Conservation (phyloP, 2,797 vertebrate genomes). For the Catharus ustulatus region DNA sequence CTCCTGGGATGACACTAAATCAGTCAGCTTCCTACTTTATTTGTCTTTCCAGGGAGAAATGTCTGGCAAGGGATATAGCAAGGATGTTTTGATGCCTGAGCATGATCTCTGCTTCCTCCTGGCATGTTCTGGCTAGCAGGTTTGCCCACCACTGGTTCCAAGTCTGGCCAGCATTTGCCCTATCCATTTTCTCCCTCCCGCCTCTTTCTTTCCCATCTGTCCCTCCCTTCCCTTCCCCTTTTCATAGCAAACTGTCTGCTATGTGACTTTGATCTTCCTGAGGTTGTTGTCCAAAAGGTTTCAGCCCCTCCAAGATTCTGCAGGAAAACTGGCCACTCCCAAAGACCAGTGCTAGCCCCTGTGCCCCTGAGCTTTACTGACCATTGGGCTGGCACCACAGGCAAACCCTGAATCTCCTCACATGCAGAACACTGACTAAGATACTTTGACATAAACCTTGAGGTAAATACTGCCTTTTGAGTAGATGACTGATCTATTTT, state of each 20-base stretch:
- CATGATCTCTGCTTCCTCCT: background rate
- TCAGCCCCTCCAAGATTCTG: background rate
- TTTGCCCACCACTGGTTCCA: background rate
- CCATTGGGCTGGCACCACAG: rapidly evolving
- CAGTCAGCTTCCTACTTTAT: background rate
- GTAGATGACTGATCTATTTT: background rate
- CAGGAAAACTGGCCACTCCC: background rate
- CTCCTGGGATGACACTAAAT: background rate
- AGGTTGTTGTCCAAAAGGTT: background rate
- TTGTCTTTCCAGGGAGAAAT: background rate
- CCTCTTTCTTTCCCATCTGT: background rate
- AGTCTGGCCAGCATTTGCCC: background rate
- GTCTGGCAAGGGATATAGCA: background rate
- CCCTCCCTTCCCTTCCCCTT: background rate
- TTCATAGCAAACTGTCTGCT: background rate
- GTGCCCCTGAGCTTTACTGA: rapidly evolving
- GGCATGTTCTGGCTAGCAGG: background rate
- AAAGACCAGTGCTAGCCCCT: background rate
- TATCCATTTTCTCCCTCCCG: background rate
- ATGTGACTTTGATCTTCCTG: background rate
- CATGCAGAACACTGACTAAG: background rate
- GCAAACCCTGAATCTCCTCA: background rate
- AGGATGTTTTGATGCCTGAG: background rate
- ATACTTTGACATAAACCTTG: background rate
- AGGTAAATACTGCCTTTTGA: background rate